These are phyloP conservation scores for Porites lutea DNA, from an alignment of 64 coral and sea anemone species.

Conservation along the genomic window DNA sequence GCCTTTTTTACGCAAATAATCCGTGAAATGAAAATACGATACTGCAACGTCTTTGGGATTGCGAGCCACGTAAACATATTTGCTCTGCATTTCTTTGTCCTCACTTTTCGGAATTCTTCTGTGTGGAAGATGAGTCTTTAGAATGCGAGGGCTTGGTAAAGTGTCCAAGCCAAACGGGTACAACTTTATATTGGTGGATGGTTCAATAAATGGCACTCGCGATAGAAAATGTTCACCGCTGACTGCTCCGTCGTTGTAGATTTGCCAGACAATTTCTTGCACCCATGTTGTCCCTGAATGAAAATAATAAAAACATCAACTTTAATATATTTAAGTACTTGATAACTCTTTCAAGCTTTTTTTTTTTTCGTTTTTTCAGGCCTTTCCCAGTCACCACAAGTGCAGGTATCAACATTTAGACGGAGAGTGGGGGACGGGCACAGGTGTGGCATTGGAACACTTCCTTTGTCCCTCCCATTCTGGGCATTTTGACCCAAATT, in stretches of 20 bases:
- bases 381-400: no score
- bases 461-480: no score
- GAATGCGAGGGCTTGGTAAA: constrained; percentile 14
- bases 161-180: background rate
- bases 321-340: no score
- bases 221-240: no score
- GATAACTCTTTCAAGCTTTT: no score
- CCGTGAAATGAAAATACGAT: constrained; percentile 3
- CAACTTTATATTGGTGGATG: background rate
- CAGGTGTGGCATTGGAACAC: no score
- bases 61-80: constrained; percentile 26
- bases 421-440: no score
- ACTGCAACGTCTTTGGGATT: constrained; percentile 59
- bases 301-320: no score
- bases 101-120: constrained; percentile 5
- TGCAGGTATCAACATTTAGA: no score
- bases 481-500: no score
- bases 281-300: background rate
- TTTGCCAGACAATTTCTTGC: background rate
- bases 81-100: background rate
- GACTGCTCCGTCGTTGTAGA: background rate
- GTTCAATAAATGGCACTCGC: background rate
- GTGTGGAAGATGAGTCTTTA: constrained; percentile 41
- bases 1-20: background rate
- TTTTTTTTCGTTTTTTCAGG: no score